Conservation (phyloP, 2,797 vertebrate genomes). For the Danio jaintianensis region DNA sequence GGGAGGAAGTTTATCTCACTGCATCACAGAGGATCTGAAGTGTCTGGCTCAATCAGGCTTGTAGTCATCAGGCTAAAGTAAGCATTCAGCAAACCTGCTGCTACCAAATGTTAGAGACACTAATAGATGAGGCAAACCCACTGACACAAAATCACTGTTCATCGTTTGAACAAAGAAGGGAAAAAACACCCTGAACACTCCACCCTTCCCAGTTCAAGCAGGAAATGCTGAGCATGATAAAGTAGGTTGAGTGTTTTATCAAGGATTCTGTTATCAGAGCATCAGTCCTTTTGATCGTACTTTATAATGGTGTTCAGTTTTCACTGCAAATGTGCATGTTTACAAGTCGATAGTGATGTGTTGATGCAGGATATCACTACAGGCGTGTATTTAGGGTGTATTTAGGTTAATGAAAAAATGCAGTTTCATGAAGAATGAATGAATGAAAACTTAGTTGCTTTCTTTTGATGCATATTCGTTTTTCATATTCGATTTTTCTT, state of each 20-base stretch:
- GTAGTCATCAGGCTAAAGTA: constrained; percentile 66
- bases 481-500: neutral
- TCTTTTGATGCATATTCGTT: neutral
- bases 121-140: constrained; percentile 17
- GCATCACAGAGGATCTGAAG: neutral
- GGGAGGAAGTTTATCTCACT: neutral
- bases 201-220: constrained; percentile 58
- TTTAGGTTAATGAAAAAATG: neutral
- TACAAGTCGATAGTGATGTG: neutral
- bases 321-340: neutral
- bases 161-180: constrained; percentile 69
- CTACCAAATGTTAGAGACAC: constrained; percentile 55
- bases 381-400: neutral
- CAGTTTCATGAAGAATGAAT: too few relatives aligned
- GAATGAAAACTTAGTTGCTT: neutral
- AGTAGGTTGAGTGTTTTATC: constrained; percentile 36
- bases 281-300: neutral
- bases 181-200: constrained; percentile 68
- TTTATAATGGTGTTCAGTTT: neutral
- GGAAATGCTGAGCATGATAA: constrained; percentile 57
- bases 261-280: constrained; percentile 43
- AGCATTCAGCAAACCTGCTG: constrained; percentile 59
- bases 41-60: constrained; percentile 64
- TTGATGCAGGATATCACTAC: neutral
- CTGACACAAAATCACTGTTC: constrained; percentile 41